Conservation (phyloP, 2,113 vertebrate species). For the Carlito syrichta region DNA sequence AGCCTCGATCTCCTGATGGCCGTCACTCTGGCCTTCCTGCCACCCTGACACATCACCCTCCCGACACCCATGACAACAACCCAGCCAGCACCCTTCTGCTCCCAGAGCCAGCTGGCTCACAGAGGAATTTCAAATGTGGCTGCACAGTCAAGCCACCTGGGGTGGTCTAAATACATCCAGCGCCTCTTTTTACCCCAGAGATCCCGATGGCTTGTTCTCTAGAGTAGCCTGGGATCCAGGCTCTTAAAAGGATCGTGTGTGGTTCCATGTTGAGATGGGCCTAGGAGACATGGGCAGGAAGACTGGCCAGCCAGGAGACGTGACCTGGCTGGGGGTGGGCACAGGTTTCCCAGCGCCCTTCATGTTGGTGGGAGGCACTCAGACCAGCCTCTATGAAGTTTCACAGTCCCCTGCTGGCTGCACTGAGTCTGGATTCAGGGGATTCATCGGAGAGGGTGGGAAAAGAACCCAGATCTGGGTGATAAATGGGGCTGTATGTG, state of each 20-base stretch:
- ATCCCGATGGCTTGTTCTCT: neutral
- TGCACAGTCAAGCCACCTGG: neutral
- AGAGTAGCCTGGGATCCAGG: neutral
- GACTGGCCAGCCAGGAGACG: neutral
- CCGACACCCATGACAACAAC: neutral
- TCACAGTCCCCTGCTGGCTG: neutral
- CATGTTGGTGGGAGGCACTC: no score
- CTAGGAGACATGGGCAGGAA: neutral
- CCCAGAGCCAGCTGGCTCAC: neutral
- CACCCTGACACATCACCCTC: neutral
- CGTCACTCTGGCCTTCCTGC: neutral
- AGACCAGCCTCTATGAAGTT: neutral
- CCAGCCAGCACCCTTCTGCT: neutral
- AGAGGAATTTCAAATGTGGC: neutral
- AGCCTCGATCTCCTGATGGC: neutral
- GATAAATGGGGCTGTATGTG: neutral
- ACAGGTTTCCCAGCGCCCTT: fast-evolving
- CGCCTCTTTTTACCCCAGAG: neutral
- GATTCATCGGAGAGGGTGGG: neutral
- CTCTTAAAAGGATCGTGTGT: neutral
- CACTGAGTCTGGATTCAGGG: neutral
- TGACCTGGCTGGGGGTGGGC: fast-evolving
- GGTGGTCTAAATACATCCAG: neutral
- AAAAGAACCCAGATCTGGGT: neutral
- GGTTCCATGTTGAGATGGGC: no score